phyloP scores from a whole-genome alignment of 2,797 vertebrate species.

The Takifugu ocellatus region DNA sequence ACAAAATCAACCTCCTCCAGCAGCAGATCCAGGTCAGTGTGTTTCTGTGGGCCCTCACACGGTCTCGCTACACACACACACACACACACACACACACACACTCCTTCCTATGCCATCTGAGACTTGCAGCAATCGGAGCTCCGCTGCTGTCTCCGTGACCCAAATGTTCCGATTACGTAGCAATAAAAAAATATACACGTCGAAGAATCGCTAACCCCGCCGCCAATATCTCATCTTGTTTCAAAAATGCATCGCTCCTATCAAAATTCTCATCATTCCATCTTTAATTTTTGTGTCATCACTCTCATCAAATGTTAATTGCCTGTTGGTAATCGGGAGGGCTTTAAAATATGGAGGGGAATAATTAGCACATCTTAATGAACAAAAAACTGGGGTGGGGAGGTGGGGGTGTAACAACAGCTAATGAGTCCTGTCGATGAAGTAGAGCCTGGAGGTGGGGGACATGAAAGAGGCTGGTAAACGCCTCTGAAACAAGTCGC shows the following conservation, averaged over 20 bases:
- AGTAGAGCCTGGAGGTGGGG: slow-evolving; percentile 66
- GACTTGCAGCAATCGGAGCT: slow-evolving; percentile 34
- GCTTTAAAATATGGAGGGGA: slow-evolving; percentile 72
- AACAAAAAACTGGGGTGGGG: slow-evolving; percentile 58
- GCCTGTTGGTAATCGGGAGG: slow-evolving; percentile 65
- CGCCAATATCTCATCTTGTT: slow-evolving; percentile 13
- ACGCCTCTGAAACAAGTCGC: slow-evolving; percentile 67
- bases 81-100: slow-evolving; percentile 10
- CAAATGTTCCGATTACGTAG: slow-evolving; percentile 17
- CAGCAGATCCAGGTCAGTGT: slow-evolving; percentile 99
- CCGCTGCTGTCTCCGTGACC: slow-evolving; percentile 17
- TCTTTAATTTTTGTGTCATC: slow-evolving; percentile 62
- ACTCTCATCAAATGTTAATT: slow-evolving; percentile 75
- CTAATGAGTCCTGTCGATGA: slow-evolving; percentile 72
- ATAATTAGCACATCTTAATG: slow-evolving; percentile 82
- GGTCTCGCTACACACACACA: slow-evolving; percentile 11
- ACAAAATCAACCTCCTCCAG: slow-evolving; percentile 99
- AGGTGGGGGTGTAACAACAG: slow-evolving; percentile 57
- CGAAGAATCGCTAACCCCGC: slow-evolving; percentile 32
- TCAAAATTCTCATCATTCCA: slow-evolving; percentile 26
- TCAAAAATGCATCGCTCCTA: not conserved
- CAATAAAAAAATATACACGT: slow-evolving; percentile 46
- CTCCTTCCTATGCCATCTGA: slow-evolving; percentile 32
- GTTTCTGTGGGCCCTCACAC: slow-evolving; percentile 40
- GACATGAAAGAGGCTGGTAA: slow-evolving; percentile 74